Conservation (phyloP, 1,140 invertebrate genomes). For the Nylanderia fulva region DNA sequence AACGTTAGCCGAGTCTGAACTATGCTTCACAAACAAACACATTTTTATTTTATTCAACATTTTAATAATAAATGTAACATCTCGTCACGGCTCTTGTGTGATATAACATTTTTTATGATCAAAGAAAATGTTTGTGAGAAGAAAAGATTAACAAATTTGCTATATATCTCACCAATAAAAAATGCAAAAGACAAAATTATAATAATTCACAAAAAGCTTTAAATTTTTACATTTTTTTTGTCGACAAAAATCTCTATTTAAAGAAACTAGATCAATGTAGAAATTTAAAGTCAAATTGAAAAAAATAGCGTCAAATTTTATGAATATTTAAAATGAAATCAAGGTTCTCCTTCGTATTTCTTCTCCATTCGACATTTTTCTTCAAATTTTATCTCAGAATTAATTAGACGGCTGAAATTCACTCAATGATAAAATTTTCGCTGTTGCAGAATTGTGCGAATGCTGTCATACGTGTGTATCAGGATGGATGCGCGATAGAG, state of each 20-base stretch:
- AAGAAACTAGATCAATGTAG: background rate
- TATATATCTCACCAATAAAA: constrained; percentile 12
- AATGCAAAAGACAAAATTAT: constrained; percentile 7
- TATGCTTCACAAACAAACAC: constrained; percentile 10
- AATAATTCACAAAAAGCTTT: background rate
- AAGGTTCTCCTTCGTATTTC: background rate
- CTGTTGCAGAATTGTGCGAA: constrained; percentile 2
- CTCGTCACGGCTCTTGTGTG: constrained; percentile 2
- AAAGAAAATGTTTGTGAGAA: constrained; percentile 27
- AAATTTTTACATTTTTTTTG: background rate
- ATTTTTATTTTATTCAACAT: constrained; percentile 39
- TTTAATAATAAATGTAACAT: constrained; percentile 47
- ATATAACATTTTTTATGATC: constrained; percentile 38
- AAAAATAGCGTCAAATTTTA: background rate
- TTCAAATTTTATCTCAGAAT: background rate
- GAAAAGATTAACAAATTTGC: background rate
- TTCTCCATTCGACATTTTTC: background rate
- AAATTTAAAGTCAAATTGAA: background rate
- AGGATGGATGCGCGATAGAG: background rate
- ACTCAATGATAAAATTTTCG: background rate
- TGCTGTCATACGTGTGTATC: background rate
- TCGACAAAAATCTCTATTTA: background rate
- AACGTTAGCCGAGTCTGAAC: constrained; percentile 7
- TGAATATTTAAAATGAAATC: background rate
- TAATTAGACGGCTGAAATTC: background rate